These are phyloP conservation scores for Drosophila oshimai DNA, from an alignment of 1,140 invertebrate genomes.

Conservation along the genomic window DNA sequence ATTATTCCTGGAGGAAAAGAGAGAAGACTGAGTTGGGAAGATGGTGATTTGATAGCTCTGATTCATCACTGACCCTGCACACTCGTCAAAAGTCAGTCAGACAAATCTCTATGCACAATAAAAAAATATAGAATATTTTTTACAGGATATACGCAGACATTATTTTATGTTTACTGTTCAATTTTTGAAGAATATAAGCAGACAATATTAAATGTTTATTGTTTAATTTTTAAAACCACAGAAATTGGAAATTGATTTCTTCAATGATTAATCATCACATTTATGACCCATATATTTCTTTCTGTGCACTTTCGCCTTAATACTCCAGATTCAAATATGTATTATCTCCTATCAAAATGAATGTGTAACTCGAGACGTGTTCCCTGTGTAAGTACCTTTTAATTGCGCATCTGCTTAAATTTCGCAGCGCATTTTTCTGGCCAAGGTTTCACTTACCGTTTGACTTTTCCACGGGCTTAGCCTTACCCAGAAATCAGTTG, in stretches of 20 bases:
- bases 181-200: too few relatives aligned
- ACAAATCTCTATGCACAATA: not conserved
- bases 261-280: too few relatives aligned
- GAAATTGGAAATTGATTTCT: too few relatives aligned
- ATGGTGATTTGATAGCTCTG: constrained; percentile 73
- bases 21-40: constrained; percentile 3
- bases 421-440: constrained; percentile 20
- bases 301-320: not conserved
- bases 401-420: constrained; percentile 76
- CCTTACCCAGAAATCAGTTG: constrained; percentile 35
- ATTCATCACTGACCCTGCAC: constrained; percentile 43
- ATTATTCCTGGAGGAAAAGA: constrained; percentile 13
- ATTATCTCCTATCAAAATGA: constrained; percentile 1
- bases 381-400: constrained; percentile 46
- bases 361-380: constrained; percentile 45
- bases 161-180: too few relatives aligned
- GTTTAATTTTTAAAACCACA: too few relatives aligned
- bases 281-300: not conserved
- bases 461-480: constrained; percentile 37
- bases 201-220: too few relatives aligned
- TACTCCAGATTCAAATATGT: constrained; percentile 3
- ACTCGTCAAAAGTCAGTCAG: constrained; percentile 61
- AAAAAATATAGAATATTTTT: not conserved
- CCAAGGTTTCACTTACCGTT: constrained; percentile 44
- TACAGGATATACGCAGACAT: too few relatives aligned